Percentiles rank a stretch among this genome's conserved stretches.
Conservation (phyloP, 2,888 invertebrate genomes). For the Perizoma affinitatum region DNA sequence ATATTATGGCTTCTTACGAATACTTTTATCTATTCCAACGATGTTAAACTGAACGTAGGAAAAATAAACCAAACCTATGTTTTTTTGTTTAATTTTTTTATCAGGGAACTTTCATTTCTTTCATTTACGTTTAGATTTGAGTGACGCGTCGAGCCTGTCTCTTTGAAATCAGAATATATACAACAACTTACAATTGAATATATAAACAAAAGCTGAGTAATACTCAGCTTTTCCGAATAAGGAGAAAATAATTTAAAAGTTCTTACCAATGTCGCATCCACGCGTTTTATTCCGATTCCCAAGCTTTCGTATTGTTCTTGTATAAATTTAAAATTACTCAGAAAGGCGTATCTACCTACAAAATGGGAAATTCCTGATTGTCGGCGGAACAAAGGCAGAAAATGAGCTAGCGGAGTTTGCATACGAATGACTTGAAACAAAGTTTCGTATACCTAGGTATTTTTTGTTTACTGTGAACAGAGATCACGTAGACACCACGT, state of each 20-base stretch:
- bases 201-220: no score
- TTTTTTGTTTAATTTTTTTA: no score
- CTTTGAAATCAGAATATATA: no score
- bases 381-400: constrained; percentile 29
- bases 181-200: no score
- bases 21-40: not conserved
- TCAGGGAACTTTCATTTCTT: no score
- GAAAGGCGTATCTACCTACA: constrained; percentile 17
- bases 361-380: constrained; percentile 26
- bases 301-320: constrained; percentile 27
- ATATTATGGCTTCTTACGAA: no score
- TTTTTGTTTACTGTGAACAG: constrained; percentile 31
- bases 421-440: constrained; percentile 42
- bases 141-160: no score
- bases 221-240: not conserved
- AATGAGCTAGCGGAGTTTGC: constrained; percentile 35
- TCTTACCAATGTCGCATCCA: constrained; percentile 13
- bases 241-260: not conserved
- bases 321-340: constrained; percentile 36
- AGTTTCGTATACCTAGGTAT: constrained; percentile 21
- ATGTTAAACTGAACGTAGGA: not conserved
- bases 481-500: constrained; percentile 32
- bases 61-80: no score
- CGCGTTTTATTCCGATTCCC: constrained; percentile 6
- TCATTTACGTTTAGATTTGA: no score